phyloP scores from a whole-genome alignment of 2,797 vertebrate genomes.

The Morus bassanus region DNA sequence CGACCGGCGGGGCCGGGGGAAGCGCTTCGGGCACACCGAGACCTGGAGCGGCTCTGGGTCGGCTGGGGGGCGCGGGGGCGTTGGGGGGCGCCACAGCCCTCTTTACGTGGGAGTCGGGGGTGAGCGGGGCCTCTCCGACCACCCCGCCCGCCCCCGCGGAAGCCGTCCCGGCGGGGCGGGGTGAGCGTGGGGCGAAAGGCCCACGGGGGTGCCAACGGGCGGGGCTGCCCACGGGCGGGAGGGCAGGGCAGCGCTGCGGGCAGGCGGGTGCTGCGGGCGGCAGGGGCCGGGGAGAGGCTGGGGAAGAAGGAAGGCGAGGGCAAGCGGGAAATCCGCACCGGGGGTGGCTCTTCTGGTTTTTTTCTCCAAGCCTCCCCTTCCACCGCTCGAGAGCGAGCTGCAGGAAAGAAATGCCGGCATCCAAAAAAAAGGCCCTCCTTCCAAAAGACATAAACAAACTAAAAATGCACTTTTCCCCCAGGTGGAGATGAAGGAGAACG shows the following conservation, averaged over 20 bases:
- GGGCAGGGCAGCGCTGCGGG: neutral
- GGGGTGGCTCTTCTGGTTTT: neutral
- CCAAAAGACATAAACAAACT: neutral
- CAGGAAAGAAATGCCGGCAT: neutral
- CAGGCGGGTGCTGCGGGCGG: neutral
- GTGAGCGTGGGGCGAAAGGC: neutral
- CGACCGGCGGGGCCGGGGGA: neutral
- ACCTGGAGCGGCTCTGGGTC: neutral
- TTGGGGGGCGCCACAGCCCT: neutral
- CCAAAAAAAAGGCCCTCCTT: neutral
- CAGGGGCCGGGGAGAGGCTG: neutral
- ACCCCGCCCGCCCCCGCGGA: neutral
- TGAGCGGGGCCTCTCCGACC: neutral
- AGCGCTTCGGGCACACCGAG: fast-evolving
- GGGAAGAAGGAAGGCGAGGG: neutral
- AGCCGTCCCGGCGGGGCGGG: neutral
- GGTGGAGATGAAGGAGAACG: neutral
- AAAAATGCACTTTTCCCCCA: neutral
- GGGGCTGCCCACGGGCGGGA: no score
- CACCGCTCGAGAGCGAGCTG: neutral
- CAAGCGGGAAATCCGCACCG: neutral
- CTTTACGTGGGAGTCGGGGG: neutral
- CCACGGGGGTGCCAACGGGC: neutral
- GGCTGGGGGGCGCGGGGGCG: no score
- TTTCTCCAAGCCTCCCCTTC: neutral